A percentile compares a stretch with the other conserved stretches of the same genome.
phyloP scores from a whole-genome alignment of 2,113 vertebrate species.

The Scytalopus superciliaris region DNA sequence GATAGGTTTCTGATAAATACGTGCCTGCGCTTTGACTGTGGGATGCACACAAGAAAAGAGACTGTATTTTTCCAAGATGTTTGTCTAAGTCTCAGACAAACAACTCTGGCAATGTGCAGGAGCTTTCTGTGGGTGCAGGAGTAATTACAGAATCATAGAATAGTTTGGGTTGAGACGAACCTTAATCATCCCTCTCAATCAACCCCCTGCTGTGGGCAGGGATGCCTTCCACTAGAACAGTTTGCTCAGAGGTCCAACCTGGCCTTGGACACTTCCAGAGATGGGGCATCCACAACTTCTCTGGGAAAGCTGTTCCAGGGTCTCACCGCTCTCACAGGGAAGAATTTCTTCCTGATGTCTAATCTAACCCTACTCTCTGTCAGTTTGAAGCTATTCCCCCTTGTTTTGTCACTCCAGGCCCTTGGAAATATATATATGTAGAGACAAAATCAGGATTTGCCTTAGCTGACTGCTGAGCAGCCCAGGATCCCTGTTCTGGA shows the following conservation, averaged over 20 bases:
- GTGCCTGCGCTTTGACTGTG: conserved; percentile 35
- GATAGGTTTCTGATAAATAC: conserved; percentile 66
- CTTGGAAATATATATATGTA: too few relatives aligned
- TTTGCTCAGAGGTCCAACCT: neutral
- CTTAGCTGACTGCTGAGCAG: neutral
- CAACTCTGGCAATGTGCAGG: neutral
- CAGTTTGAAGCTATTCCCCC: neutral
- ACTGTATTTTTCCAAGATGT: conserved; percentile 34
- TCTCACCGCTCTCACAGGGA: neutral
- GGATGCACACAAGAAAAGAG: conserved; percentile 24
- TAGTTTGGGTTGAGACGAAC: neutral
- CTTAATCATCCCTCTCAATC: neutral
- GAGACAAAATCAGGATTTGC: neutral
- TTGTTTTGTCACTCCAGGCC: neutral
- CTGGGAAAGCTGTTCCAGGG: neutral
- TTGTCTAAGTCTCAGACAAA: conserved; percentile 36
- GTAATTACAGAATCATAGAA: neutral
- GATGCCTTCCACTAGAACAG: neutral
- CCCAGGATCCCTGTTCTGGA: neutral
- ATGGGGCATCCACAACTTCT: neutral
- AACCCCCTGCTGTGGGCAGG: neutral
- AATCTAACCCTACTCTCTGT: neutral
- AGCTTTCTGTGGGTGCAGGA: neutral
- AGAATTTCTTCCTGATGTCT: neutral
- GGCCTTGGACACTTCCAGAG: neutral